These are phyloP conservation scores for Apomyelois bistriatella DNA, from an alignment of 2,888 invertebrate species.

Conservation along the genomic window DNA sequence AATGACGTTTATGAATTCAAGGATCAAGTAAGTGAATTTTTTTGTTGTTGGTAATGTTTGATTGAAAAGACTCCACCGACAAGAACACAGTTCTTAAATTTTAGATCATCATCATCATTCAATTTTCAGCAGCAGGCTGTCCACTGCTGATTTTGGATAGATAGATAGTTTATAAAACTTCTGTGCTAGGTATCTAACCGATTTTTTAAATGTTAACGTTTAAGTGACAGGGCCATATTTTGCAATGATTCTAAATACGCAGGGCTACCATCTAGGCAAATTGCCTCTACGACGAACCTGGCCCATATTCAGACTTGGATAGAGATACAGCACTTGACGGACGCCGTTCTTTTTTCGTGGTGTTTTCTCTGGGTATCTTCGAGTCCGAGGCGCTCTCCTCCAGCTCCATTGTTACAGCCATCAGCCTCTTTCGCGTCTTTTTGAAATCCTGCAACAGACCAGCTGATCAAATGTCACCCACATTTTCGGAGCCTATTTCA, in stretches of 20 bases:
- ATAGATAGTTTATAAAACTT: no score
- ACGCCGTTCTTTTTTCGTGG: conserved; percentile 61
- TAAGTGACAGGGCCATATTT: background rate
- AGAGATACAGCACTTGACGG: conserved; percentile 66
- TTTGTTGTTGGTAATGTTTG: no score
- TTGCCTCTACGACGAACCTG: conserved; percentile 40
- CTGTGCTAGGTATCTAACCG: background rate
- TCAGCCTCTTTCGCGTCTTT: conserved; percentile 39
- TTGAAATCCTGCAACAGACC: conserved; percentile 50
- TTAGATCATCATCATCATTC: no score
- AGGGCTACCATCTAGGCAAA: background rate
- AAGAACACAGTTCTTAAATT: no score
- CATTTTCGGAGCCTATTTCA: conserved; percentile 36
- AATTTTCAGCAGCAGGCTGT: no score
- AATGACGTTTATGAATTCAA: no score
- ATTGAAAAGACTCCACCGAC: no score
- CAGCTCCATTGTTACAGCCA: conserved; percentile 75
- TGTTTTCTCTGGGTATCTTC: conserved; percentile 67
- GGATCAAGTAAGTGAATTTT: no score
- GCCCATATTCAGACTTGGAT: conserved; percentile 68
- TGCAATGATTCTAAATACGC: background rate
- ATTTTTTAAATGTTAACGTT: background rate
- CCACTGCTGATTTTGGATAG: no score
- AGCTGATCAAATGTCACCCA: conserved; percentile 33
- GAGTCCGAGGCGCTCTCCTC: conserved; percentile 72